phyloP scores from a whole-genome alignment of 2,113 vertebrate species.

The Eidolon helvum region DNA sequence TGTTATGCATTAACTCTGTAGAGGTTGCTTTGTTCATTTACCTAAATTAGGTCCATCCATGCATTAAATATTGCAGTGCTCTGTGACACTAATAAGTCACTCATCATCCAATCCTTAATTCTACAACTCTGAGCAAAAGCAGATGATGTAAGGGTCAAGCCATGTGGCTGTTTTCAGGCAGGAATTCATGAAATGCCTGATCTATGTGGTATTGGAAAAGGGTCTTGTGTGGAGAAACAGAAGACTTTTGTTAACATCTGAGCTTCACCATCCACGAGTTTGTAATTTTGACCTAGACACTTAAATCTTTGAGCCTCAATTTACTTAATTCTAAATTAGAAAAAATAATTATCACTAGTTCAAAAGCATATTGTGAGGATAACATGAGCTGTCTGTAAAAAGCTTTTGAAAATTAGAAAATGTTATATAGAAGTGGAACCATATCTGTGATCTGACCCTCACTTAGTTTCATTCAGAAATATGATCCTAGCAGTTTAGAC shows the following conservation, averaged over 20 bases:
- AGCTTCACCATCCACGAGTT: neutral
- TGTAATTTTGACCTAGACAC: neutral
- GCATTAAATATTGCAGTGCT: neutral
- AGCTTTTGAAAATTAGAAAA: conserved; percentile 9
- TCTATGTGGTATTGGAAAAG: neutral
- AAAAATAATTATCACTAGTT: neutral
- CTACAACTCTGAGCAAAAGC: neutral
- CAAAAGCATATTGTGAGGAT: neutral
- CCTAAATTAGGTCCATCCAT: neutral
- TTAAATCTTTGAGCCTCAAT: neutral
- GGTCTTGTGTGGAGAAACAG: neutral
- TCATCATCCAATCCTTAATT: conserved; percentile 4
- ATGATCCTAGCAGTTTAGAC: neutral
- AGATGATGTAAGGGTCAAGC: neutral
- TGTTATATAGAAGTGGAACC: neutral
- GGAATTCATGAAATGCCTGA: neutral
- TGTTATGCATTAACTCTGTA: neutral
- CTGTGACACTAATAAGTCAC: neutral
- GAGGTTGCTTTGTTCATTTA: neutral
- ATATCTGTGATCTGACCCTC: neutral
- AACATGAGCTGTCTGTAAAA: neutral
- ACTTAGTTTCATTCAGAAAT: neutral
- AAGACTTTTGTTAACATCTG: neutral
- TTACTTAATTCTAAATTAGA: neutral
- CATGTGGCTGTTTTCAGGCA: neutral